These are phyloP conservation scores for Lampris megalopsis DNA, from an alignment of 2,113 vertebrate genomes.

Conservation along the genomic window DNA sequence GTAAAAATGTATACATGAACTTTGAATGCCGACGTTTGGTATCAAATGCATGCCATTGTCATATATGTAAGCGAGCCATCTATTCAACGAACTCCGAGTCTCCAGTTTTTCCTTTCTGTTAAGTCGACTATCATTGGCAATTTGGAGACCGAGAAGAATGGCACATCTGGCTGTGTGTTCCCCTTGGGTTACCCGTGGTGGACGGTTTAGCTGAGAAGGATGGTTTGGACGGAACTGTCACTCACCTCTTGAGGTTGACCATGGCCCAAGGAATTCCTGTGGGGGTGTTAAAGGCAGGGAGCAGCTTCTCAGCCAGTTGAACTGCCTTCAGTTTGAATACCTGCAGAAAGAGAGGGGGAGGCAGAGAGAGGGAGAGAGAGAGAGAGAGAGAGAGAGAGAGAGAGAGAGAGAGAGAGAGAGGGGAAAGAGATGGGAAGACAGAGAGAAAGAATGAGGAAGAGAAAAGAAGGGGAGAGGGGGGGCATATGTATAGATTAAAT, in stretches of 20 bases:
- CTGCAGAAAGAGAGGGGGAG: slow-evolving; percentile 73
- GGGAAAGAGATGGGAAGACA: neutral
- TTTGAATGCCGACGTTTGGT: too few species aligned
- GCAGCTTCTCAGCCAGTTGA: slow-evolving; percentile 95
- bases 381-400: slow-evolving; percentile 4
- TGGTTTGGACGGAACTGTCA: neutral
- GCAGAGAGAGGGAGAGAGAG: slow-evolving; percentile 9
- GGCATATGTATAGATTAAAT: neutral
- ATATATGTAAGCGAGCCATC: too few species aligned
- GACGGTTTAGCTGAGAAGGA: neutral
- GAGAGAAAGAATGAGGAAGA: neutral
- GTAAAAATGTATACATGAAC: too few species aligned
- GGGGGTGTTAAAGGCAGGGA: slow-evolving; percentile 98
- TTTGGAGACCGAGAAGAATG: neutral
- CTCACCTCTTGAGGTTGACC: slow-evolving; percentile 98
- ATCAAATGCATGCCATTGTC: too few species aligned
- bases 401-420: neutral
- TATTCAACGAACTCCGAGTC: too few species aligned
- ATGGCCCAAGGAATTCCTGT: slow-evolving; percentile 99
- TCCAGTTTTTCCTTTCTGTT: too few species aligned
- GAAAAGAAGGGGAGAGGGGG: neutral
- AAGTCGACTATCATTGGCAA: too few species aligned
- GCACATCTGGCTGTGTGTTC: neutral
- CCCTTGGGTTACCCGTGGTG: neutral
- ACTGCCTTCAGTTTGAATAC: slow-evolving; percentile 98